phyloP scores from a whole-genome alignment of 2,113 vertebrate species.

The Sorex araneus region DNA sequence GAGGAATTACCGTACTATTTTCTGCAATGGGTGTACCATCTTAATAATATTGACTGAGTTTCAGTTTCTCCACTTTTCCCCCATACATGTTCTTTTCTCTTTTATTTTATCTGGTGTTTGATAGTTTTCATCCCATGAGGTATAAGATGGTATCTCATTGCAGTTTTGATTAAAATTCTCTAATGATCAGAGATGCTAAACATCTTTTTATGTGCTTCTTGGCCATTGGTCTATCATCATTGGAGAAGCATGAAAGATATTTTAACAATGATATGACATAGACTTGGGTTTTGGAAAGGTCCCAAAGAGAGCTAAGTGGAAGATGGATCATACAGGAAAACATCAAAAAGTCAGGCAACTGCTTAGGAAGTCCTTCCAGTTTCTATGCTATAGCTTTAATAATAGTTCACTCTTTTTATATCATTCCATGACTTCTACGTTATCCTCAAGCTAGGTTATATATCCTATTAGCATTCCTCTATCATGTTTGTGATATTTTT shows the following conservation, averaged over 20 bases:
- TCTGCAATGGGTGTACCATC: background rate
- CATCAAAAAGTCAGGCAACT: too few relatives aligned
- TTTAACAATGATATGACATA: background rate
- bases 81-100: background rate
- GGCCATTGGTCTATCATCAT: background rate
- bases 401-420: background rate
- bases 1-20: background rate
- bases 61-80: background rate
- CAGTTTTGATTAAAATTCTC: conserved; percentile 10
- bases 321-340: background rate
- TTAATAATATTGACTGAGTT: background rate
- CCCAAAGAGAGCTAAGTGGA: background rate
- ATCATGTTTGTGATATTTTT: background rate
- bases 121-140: background rate
- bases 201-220: background rate
- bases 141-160: background rate
- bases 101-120: background rate
- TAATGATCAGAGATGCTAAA: background rate
- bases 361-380: background rate
- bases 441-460: background rate
- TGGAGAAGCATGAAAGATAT: conserved; percentile 1
- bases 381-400: background rate
- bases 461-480: background rate
- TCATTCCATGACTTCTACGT: background rate
- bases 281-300: conserved; percentile 14